These are phyloP conservation scores for Tadarida brasiliensis DNA, from an alignment of 2,797 vertebrate species.

Conservation along the genomic window DNA sequence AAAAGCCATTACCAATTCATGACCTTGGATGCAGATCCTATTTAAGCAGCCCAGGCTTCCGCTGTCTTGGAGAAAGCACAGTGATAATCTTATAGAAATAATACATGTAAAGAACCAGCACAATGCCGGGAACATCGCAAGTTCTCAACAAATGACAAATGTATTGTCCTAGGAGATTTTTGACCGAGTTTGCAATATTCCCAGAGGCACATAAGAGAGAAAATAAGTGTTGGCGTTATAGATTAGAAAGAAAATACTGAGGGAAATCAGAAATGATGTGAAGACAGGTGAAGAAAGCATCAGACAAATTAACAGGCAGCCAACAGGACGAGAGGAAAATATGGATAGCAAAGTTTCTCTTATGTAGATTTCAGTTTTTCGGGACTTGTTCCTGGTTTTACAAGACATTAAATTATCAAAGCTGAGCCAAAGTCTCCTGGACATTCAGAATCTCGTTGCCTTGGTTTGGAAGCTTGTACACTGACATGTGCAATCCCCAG, in stretches of 20 bases:
- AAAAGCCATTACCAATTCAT: not conserved
- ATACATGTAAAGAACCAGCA: not conserved
- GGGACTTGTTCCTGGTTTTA: conserved; percentile 57
- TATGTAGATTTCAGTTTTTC: conserved; percentile 13
- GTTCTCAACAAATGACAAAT: not conserved
- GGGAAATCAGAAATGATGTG: conserved; percentile 34
- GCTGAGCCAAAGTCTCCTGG: conserved; percentile 39
- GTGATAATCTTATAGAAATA: conserved; percentile 31
- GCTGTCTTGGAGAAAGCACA: not conserved
- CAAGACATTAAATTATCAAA: conserved; percentile 65
- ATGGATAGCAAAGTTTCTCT: not conserved
- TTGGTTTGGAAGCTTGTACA: conserved; percentile 48
- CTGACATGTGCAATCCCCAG: not conserved
- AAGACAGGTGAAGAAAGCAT: conserved; percentile 39
- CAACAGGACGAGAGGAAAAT: not conserved
- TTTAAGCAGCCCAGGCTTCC: not conserved
- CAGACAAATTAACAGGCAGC: conserved; percentile 16
- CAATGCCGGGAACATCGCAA: not conserved
- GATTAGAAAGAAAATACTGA: not conserved
- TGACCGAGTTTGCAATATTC: not conserved
- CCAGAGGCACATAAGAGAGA: conserved; percentile 9
- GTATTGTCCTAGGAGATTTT: not conserved
- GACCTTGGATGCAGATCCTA: not conserved
- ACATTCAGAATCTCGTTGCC: conserved; percentile 34
- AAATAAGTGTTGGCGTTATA: conserved; percentile 31